Percentiles rank a stretch among this genome's conserved stretches.
These are phyloP conservation scores for Takifugu bimaculatus DNA, from an alignment of 2,113 vertebrate species.

Conservation along the genomic window DNA sequence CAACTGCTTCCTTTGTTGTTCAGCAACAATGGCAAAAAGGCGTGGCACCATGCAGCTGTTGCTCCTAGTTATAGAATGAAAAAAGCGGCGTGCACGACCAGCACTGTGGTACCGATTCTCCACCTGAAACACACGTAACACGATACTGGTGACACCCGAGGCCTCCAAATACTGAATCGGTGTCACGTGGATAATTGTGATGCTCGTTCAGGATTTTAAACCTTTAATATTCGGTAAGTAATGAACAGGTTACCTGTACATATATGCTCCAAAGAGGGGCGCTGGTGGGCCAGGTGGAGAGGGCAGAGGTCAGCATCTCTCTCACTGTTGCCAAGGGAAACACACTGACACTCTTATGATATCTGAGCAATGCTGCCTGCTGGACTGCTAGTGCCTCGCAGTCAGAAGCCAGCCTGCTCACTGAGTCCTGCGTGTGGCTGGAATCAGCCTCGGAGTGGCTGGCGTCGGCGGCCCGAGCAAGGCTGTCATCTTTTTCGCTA, in stretches of 20 bases:
- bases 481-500: neutral
- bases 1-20: conserved; percentile 85
- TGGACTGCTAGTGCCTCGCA: conserved; percentile 79
- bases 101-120: conserved; percentile 84
- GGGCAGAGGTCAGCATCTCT: conserved; percentile 74
- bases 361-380: conserved; percentile 78
- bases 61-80: conserved; percentile 76
- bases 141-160: neutral
- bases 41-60: conserved; percentile 77
- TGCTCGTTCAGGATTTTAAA: neutral
- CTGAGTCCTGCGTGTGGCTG: neutral
- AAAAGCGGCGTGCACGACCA: conserved; percentile 84
- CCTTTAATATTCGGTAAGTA: neutral
- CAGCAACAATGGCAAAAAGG: conserved; percentile 87
- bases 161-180: neutral
- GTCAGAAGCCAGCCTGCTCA: conserved; percentile 38
- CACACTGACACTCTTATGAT: conserved; percentile 76
- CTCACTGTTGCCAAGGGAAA: conserved; percentile 83
- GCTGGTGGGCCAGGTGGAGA: conserved; percentile 78
- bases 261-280: conserved; percentile 83
- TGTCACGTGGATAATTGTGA: neutral
- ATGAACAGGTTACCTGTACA: conserved; percentile 62
- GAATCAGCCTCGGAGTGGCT: conserved; percentile 1
- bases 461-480: conserved; percentile 2
- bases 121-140: conserved; percentile 45